Evolutionary conservation across 2,797 vertebrate genomes (phyloP).

Genomic region (Ptychadena robeensis): DNA sequence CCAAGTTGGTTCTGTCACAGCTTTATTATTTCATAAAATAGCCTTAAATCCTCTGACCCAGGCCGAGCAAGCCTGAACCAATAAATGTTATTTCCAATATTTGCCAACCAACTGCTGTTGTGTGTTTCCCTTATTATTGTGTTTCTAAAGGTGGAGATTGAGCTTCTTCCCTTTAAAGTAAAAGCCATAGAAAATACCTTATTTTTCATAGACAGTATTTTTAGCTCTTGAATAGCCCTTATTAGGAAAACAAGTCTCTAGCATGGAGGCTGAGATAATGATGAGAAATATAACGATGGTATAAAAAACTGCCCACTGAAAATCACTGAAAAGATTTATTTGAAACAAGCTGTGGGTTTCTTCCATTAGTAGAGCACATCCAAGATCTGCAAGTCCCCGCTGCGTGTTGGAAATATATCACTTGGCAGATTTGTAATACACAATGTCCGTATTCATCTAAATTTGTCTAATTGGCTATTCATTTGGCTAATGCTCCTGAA

Average conservation of each 20-base stretch:
- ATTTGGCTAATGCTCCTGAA: constrained; percentile 43
- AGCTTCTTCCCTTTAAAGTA: not conserved
- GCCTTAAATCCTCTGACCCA: not conserved
- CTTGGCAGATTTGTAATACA: constrained; percentile 25
- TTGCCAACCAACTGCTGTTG: not conserved
- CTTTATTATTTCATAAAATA: not conserved
- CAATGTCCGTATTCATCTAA: constrained; percentile 41
- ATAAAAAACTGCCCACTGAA: constrained; percentile 32
- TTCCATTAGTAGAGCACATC: constrained; percentile 46
- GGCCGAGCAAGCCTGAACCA: not conserved
- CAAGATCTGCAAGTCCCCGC: constrained; percentile 5
- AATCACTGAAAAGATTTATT: constrained; percentile 45
- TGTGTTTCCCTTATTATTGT: constrained; percentile 7
- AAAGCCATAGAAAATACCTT: not conserved
- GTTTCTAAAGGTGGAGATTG: not conserved
- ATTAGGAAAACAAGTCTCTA: constrained; percentile 37
- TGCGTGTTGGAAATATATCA: constrained; percentile 46
- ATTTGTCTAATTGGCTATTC: constrained; percentile 44
- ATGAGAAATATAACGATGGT: constrained; percentile 41
- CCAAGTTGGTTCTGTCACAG: not conserved
- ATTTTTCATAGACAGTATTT: constrained; percentile 22
- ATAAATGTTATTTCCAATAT: not conserved
- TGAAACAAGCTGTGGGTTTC: constrained; percentile 45
- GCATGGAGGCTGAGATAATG: constrained; percentile 44
- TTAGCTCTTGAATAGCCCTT: constrained; percentile 24